Percentiles rank a stretch among this genome's conserved stretches.
These are phyloP conservation scores for Drosophila melanica DNA, from an alignment of 1,140 invertebrate genomes.

Conservation along the genomic window DNA sequence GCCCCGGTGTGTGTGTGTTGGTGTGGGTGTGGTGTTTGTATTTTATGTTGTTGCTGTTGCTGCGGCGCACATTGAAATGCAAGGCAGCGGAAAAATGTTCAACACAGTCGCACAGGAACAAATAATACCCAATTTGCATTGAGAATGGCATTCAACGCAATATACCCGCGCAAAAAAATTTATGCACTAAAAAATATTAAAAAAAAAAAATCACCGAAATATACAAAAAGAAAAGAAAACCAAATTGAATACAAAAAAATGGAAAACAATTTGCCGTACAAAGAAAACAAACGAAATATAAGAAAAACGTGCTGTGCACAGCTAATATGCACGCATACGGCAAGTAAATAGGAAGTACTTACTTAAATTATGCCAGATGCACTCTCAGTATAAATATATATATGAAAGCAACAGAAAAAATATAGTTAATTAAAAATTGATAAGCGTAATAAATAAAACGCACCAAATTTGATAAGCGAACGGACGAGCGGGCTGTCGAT, in stretches of 20 bases:
- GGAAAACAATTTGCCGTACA: slow-evolving; percentile 10
- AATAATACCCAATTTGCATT: slow-evolving; percentile 81
- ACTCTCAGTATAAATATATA: slow-evolving; percentile 4
- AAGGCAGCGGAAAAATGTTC: slow-evolving; percentile 76
- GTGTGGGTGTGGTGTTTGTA: slow-evolving; percentile 19
- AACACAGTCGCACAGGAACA: slow-evolving; percentile 67
- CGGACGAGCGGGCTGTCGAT: slow-evolving; percentile 19
- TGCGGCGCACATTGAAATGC: slow-evolving; percentile 69
- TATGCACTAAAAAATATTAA: slow-evolving; percentile 60
- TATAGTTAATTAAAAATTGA: slow-evolving; percentile 70
- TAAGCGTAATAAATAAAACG: slow-evolving; percentile 49
- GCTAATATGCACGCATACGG: slow-evolving; percentile 40
- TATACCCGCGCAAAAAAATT: slow-evolving; percentile 48
- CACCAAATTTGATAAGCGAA: slow-evolving; percentile 43
- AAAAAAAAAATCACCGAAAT: slow-evolving; percentile 16
- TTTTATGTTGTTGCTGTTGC: slow-evolving; percentile 13
- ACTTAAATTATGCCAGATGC: slow-evolving; percentile 35
- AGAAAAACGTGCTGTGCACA: slow-evolving; percentile 49
- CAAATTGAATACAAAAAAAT: neutral
- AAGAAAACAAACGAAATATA: slow-evolving; percentile 14
- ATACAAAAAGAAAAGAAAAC: neutral
- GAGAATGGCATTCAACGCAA: slow-evolving; percentile 44
- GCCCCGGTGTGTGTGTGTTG: slow-evolving; percentile 48
- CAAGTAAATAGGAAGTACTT: slow-evolving; percentile 70
- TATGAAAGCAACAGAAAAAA: slow-evolving; percentile 16